phyloP scores from a whole-genome alignment of 1,140 invertebrate genomes.

The Calycopis cecrops region DNA sequence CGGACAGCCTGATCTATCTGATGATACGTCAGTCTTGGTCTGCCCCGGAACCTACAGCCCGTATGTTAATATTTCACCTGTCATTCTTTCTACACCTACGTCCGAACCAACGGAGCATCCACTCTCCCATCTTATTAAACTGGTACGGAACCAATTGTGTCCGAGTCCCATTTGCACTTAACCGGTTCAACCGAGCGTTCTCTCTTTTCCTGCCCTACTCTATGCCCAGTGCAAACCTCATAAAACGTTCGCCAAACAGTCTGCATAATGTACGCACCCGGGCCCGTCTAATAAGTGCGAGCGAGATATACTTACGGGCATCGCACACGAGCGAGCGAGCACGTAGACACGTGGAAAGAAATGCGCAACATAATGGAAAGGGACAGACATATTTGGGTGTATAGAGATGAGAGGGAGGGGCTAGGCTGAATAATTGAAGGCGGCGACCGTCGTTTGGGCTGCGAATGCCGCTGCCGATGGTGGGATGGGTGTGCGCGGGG shows the following conservation, averaged over 20 bases:
- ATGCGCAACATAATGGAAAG: slow-evolving; percentile 51
- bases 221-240: slow-evolving; percentile 48
- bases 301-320: slow-evolving; percentile 22
- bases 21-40: too few species aligned
- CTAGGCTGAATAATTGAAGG: slow-evolving; percentile 60
- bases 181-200: not conserved
- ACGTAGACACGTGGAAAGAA: slow-evolving; percentile 27
- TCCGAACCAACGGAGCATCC: too few species aligned
- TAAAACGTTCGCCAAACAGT: slow-evolving; percentile 60
- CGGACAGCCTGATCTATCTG: too few species aligned
- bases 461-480: slow-evolving; percentile 33
- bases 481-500: slow-evolving; percentile 18
- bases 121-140: too few species aligned
- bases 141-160: too few species aligned
- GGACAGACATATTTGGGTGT: slow-evolving; percentile 32
- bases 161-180: too few species aligned
- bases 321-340: slow-evolving; percentile 21
- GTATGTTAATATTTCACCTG: too few species aligned
- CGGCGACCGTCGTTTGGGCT: slow-evolving; percentile 57
- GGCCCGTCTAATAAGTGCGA: slow-evolving; percentile 51
- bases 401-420: slow-evolving; percentile 29
- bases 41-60: too few species aligned
- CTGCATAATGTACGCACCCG: slow-evolving; percentile 53
- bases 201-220: slow-evolving; percentile 21
- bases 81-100: too few species aligned